A percentile compares a stretch with the other conserved stretches of the same genome.
These are phyloP conservation scores for Tromatobia lineatoria DNA, from an alignment of 2,888 invertebrate species.

Conservation along the genomic window DNA sequence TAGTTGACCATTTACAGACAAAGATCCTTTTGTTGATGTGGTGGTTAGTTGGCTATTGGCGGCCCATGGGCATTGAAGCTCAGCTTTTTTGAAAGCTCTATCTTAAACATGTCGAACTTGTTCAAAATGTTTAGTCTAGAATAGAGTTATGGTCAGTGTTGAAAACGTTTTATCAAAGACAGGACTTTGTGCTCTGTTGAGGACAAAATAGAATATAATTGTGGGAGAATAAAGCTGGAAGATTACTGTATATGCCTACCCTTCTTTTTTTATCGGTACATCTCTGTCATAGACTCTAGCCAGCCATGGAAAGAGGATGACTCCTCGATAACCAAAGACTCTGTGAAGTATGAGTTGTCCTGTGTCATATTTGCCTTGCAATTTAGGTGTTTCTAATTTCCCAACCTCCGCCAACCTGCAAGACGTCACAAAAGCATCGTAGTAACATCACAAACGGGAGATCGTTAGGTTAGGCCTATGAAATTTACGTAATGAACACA, in stretches of 20 bases:
- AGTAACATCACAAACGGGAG: not conserved
- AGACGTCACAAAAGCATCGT: not conserved
- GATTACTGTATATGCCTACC: slow-evolving; percentile 72
- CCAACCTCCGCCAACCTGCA: slow-evolving; percentile 97
- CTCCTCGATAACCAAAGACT: slow-evolving; percentile 98
- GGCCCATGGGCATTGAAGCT: too few relatives aligned
- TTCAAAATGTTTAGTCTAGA: not conserved
- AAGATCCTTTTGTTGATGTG: too few relatives aligned
- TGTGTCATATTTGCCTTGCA: slow-evolving; percentile 96
- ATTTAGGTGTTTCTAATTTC: slow-evolving; percentile 94
- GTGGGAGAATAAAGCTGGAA: not conserved
- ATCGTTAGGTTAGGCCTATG: slow-evolving; percentile 70
- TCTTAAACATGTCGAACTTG: too few relatives aligned
- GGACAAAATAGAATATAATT: too few relatives aligned
- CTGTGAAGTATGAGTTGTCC: slow-evolving; percentile 98
- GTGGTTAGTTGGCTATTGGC: too few relatives aligned
- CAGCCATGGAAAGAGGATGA: slow-evolving; percentile 98
- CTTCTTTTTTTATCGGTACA: slow-evolving; percentile 90
- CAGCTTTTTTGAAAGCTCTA: too few relatives aligned
- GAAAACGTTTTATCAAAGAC: too few relatives aligned
- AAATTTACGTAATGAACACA: slow-evolving; percentile 72
- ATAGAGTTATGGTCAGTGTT: too few relatives aligned
- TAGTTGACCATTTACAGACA: too few relatives aligned
- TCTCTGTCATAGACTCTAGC: slow-evolving; percentile 98
- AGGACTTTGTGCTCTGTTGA: too few relatives aligned